These are phyloP conservation scores for Vulpes lagopus DNA, from an alignment of 2,113 vertebrate genomes.

Conservation along the genomic window DNA sequence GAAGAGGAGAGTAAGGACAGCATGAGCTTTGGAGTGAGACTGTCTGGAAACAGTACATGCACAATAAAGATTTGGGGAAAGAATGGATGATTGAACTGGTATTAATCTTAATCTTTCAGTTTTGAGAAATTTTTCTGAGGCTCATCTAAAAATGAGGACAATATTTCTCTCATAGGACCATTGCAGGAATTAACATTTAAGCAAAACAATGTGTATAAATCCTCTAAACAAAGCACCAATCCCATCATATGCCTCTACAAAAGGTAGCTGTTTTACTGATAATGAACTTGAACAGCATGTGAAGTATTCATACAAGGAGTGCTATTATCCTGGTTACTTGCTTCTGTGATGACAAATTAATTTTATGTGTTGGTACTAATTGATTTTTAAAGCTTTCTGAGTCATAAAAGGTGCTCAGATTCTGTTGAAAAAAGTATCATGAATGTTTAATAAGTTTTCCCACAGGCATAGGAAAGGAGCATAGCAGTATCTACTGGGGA, in stretches of 20 bases:
- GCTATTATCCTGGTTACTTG: neutral
- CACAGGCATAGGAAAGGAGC: neutral
- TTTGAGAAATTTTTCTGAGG: neutral
- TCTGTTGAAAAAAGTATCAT: neutral
- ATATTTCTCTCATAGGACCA: neutral
- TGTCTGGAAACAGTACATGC: neutral
- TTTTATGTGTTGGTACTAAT: neutral
- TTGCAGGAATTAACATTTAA: neutral
- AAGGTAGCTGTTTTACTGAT: neutral
- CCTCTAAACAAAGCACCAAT: neutral
- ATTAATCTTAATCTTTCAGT: neutral
- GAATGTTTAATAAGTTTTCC: neutral
- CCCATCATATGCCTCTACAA: neutral
- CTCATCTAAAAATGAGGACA: neutral
- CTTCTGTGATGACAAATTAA: neutral
- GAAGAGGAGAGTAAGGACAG: neutral
- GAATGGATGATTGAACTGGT: neutral
- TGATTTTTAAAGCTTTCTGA: neutral
- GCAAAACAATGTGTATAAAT: neutral
- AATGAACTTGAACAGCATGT: neutral
- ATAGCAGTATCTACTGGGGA: neutral
- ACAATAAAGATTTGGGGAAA: neutral
- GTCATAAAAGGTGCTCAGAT: neutral
- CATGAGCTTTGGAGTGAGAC: neutral
- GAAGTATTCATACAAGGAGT: neutral